Evolutionary conservation across 2,888 invertebrate genomes (phyloP).

Genomic region (Drosophila borealis): DNA sequence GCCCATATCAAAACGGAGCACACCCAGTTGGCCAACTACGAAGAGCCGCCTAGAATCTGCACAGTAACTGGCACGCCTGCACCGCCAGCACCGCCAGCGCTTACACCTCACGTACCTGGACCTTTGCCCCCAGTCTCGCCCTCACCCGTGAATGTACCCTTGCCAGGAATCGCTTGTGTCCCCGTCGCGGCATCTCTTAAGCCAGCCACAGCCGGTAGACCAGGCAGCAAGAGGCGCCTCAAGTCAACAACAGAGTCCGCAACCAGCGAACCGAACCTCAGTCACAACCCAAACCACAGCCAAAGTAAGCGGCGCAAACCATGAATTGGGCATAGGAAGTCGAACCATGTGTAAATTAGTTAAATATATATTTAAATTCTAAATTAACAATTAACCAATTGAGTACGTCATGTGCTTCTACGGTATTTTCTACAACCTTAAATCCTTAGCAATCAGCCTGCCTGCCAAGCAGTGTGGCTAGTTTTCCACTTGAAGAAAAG

Average conservation of each 20-base stretch:
- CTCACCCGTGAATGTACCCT: not conserved
- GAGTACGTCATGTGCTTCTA: not conserved
- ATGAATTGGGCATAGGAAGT: not conserved
- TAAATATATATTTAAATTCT: conserved; percentile 18
- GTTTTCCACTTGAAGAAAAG: too few species aligned
- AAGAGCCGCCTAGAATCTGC: conserved; percentile 25
- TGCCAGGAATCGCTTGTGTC: not conserved
- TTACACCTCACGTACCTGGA: not conserved
- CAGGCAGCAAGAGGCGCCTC: conserved; percentile 51
- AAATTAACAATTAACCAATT: conserved; percentile 9
- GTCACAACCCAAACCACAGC: conserved; percentile 1
- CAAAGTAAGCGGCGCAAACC: conserved; percentile 57
- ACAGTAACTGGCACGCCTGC: not conserved
- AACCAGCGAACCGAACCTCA: conserved; percentile 11
- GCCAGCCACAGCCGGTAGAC: conserved; percentile 1
- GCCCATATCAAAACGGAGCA: conserved; percentile 72
- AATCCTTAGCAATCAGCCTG: not conserved
- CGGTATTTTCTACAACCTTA: not conserved
- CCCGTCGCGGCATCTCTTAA: conserved; percentile 7
- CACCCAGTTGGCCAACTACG: conserved; percentile 15
- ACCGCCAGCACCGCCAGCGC: not conserved
- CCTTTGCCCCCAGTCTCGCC: conserved; percentile 2
- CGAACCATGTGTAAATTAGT: conserved; percentile 5
- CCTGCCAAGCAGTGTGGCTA: too few species aligned
- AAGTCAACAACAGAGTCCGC: conserved; percentile 34